phyloP scores from a whole-genome alignment of 2,797 vertebrate species.

The Hemitrygon akajei region DNA sequence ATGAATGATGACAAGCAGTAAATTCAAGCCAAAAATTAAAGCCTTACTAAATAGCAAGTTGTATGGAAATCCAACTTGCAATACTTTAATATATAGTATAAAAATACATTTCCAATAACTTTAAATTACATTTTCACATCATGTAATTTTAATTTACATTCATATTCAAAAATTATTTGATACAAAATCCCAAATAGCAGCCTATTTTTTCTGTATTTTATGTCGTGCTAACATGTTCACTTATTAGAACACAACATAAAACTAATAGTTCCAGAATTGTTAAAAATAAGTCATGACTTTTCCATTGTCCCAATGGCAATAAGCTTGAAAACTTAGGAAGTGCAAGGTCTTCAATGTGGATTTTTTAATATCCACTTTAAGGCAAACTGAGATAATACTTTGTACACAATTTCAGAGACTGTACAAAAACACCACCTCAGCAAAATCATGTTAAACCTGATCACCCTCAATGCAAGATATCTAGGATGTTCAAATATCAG shows the following conservation, averaged over 20 bases:
- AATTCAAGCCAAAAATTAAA: not conserved
- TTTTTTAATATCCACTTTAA: not conserved
- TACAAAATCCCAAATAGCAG: not conserved
- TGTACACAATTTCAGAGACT: not conserved
- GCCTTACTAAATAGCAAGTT: not conserved
- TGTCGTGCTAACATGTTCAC: not conserved
- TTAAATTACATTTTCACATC: not conserved
- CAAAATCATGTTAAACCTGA: not conserved
- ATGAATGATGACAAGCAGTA: not conserved
- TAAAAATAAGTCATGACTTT: not conserved
- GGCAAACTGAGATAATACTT: not conserved
- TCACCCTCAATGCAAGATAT: not conserved
- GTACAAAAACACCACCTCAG: not conserved
- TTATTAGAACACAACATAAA: not conserved
- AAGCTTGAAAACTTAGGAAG: not conserved
- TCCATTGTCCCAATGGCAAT: not conserved
- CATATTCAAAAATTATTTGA: not conserved
- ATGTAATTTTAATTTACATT: not conserved
- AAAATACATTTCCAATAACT: conserved; percentile 10
- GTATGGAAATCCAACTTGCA: not conserved
- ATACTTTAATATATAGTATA: conserved; percentile 1
- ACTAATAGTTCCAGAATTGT: not conserved
- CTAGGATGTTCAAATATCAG: not conserved
- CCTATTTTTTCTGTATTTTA: not conserved
- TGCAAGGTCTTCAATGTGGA: not conserved